Base-by-base conservation (phyloP, 2,888 invertebrate genomes). In the Eubasilissa splendida region DNA sequence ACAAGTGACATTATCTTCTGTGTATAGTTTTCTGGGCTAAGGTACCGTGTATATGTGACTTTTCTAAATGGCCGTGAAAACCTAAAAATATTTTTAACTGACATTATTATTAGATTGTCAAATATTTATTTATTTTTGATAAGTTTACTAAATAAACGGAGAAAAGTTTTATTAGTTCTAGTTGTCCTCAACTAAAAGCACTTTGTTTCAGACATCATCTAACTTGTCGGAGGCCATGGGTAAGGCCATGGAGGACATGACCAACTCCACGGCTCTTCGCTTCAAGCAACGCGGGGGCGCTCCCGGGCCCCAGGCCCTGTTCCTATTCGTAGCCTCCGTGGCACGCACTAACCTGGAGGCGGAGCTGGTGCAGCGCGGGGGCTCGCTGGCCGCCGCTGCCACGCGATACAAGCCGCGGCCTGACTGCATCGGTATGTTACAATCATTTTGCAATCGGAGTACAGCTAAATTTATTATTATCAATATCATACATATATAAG, bases 221-320 rank as follows among this genome's bases (percentile, higher is more conserved):
- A 94, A 93, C 85, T 91, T 97, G 83, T 94, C 95, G 0, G 95
- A 96, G 87, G 97, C 97, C 75, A 96, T 98, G 93, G 95, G 95
- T 65, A 96, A 96, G 86, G 95, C 96, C 50, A 97, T 98, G 96
- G 97, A 97, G 86, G 97, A 97, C 88, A 96, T 98, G 94, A 96
- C 97, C 7, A 95, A 94, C 86, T 94, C 95, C 84, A 97, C 97
- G 4, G 95, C 95, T 86, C 92, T 95, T 83, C 96, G 96, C 86
- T 94, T 94, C 86, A 94, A 94, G 86, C 94, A 94, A 85, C 94
- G 94, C 76, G 91, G 93, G 77, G 90, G 90, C 83, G 91, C 92
- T 4, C 92, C 93, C 84, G 93, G 93, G 85, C 92, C 93, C 81
- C 94, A 95, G 85, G 93, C 93, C 86, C 92, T 97, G 84, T 95